These are phyloP conservation scores for Streptopelia turtur DNA, from an alignment of 2,797 vertebrate genomes.

Conservation along the genomic window DNA sequence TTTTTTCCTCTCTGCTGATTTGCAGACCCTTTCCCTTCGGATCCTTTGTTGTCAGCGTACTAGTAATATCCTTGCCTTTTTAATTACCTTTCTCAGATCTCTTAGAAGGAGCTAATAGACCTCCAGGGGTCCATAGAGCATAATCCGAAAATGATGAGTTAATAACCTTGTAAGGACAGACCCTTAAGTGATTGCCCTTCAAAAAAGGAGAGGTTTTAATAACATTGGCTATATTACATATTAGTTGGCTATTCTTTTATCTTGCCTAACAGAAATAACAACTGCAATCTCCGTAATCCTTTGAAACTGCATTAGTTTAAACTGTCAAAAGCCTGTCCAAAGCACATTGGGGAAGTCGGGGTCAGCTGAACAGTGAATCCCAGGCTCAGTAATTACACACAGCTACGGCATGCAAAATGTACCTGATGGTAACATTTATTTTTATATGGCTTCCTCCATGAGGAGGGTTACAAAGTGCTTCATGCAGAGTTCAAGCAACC, in stretches of 20 bases:
- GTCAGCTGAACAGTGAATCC: background rate
- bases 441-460: background rate
- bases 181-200: background rate
- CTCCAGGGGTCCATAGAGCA: constrained; percentile 25
- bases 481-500: constrained; percentile 22
- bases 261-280: background rate
- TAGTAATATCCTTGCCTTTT: background rate
- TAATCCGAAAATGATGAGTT: constrained; percentile 36
- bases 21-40: background rate
- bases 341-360: background rate
- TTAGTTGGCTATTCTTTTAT: background rate
- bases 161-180: constrained; percentile 30
- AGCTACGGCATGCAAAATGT: constrained; percentile 3
- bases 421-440: constrained; percentile 10
- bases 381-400: background rate
- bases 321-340: background rate
- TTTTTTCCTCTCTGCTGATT: background rate
- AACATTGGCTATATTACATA: background rate
- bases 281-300: background rate
- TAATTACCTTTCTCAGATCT: constrained; percentile 40
- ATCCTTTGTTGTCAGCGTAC: background rate
- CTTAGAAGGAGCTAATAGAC: constrained; percentile 28
- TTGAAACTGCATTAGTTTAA: background rate
- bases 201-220: background rate
- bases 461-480: constrained; percentile 5